phyloP scores from a whole-genome alignment of 2,797 vertebrate genomes.

The Oryzias sinensis region DNA sequence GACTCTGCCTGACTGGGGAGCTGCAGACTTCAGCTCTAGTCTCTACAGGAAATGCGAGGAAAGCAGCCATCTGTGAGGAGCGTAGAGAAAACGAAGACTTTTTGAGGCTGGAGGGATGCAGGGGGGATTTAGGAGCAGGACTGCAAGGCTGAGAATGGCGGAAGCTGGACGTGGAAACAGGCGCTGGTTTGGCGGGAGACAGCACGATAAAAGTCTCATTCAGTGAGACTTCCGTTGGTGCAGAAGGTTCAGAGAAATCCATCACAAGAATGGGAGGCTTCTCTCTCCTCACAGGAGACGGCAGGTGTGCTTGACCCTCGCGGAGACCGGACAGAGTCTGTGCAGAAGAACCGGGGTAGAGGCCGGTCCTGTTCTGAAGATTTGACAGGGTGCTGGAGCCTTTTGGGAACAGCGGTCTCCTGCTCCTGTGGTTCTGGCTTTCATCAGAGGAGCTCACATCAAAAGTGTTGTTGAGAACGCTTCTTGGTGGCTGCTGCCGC shows the following conservation, averaged over 20 bases:
- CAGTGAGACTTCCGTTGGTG: neutral
- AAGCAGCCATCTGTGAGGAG: neutral
- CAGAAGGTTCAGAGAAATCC: constrained; percentile 35
- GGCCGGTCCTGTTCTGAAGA: neutral
- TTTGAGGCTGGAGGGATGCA: constrained; percentile 13
- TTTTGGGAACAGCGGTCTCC: neutral
- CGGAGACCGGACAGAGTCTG: neutral
- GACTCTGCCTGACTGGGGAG: constrained; percentile 52
- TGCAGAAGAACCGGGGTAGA: neutral
- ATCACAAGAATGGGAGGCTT: constrained; percentile 37
- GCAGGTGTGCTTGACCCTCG: constrained; percentile 1
- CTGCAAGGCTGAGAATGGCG: constrained; percentile 15
- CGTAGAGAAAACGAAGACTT: constrained; percentile 8
- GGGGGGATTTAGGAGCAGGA: constrained; percentile 8
- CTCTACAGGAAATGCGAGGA: neutral
- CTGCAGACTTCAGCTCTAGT: constrained; percentile 2
- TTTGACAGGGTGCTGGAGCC: constrained; percentile 1
- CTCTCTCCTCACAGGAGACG: constrained; percentile 18
- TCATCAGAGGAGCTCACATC: neutral
- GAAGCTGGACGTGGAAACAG: neutral
- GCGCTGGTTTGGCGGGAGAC: neutral
- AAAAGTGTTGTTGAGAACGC: constrained; percentile 25
- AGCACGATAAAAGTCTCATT: constrained; percentile 45
- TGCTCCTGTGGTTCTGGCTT: neutral
- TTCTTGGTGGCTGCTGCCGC: constrained; percentile 34